Evolutionary conservation across 2,797 vertebrate genomes (phyloP).

Genomic region (Anguilla obscura): DNA sequence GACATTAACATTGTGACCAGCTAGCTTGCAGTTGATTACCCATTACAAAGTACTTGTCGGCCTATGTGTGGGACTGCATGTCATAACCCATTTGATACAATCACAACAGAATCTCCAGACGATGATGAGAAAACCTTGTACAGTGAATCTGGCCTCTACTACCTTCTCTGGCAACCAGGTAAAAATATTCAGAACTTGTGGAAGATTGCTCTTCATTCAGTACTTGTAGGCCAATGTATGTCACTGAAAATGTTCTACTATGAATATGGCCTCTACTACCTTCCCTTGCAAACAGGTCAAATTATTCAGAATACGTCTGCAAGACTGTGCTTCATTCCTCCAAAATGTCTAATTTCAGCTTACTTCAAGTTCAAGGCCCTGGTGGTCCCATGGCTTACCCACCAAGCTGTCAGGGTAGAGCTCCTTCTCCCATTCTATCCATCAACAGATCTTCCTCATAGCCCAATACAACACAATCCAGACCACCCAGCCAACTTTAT

Average conservation of each 20-base stretch:
- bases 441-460: background rate
- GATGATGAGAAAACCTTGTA: no score
- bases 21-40: no score
- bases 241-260: no score
- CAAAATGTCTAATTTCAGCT: background rate
- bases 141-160: no score
- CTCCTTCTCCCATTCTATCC: background rate
- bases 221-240: no score
- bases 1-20: no score
- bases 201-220: background rate
- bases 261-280: background rate
- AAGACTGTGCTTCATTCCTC: background rate
- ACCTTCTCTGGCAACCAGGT: background rate
- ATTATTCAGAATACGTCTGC: background rate
- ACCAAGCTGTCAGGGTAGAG: background rate
- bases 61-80: no score
- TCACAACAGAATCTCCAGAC: no score
- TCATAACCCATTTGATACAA: no score
- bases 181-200: background rate
- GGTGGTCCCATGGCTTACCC: background rate
- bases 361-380: background rate
- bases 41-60: no score
- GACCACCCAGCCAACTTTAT: background rate
- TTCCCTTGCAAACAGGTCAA: background rate
- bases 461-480: background rate